A percentile compares a stretch with the other conserved stretches of the same genome.
Conservation (phyloP, 2,888 invertebrate species). For the Cryptocephalus primarius region DNA sequence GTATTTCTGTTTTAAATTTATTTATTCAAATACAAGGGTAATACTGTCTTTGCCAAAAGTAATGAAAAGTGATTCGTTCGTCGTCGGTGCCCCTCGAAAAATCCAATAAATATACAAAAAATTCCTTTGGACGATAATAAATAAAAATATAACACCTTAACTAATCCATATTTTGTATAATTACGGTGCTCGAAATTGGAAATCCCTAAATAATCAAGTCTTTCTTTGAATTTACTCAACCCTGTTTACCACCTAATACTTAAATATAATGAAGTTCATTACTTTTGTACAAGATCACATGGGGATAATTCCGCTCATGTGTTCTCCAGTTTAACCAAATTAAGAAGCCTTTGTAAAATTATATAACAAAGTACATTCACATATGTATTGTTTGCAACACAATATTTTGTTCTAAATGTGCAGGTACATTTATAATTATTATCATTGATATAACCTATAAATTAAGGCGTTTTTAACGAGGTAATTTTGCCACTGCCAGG, state of each 20-base stretch:
- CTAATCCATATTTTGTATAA: background rate
- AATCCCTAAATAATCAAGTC: too few relatives aligned
- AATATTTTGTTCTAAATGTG: constrained; percentile 5
- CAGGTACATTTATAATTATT: constrained; percentile 7
- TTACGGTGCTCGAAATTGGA: background rate
- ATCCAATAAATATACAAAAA: too few relatives aligned
- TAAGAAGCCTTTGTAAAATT: too few relatives aligned
- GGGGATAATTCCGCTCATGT: background rate
- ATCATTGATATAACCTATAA: background rate
- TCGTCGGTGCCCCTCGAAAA: too few relatives aligned
- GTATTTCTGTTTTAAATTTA: background rate
- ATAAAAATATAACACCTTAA: background rate
- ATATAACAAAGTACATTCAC: background rate
- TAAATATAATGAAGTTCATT: background rate
- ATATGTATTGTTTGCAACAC: constrained; percentile 1
- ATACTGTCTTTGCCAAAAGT: constrained; percentile 2
- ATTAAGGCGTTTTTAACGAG: too few relatives aligned
- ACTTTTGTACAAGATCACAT: constrained; percentile 3
- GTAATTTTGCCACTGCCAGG: too few relatives aligned
- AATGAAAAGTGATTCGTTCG: background rate
- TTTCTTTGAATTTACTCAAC: background rate
- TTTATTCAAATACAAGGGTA: constrained; percentile 4
- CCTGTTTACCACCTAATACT: background rate
- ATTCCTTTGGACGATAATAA: background rate
- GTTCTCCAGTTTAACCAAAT: too few relatives aligned